Evolutionary conservation across 2,888 invertebrate genomes (phyloP).

Genomic region (Sepioteuthis lessoniana): DNA sequence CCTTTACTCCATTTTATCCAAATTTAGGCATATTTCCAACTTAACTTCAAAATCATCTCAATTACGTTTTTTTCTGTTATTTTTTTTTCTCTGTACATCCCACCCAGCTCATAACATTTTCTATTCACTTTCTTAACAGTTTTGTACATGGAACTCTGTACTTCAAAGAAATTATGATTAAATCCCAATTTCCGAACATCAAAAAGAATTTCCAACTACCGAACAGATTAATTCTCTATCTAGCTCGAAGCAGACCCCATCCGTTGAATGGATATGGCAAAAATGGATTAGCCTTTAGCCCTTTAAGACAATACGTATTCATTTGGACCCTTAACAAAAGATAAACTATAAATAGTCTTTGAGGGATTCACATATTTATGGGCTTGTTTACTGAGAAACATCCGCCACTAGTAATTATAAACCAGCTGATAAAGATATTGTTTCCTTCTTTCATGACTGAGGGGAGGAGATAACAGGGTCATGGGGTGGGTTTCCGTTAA

Average conservation of each 20-base stretch:
- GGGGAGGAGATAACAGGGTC: background rate
- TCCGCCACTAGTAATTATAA: background rate
- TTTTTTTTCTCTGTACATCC: background rate
- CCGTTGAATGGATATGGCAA: background rate
- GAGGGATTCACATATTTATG: background rate
- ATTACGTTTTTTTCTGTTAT: too few species aligned
- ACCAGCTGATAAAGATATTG: background rate
- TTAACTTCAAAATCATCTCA: too few species aligned
- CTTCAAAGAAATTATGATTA: constrained; percentile 2
- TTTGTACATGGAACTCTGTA: background rate
- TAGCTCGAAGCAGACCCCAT: background rate
- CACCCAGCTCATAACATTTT: background rate
- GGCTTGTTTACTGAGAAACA: background rate
- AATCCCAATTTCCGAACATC: constrained; percentile 13
- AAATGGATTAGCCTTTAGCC: constrained; percentile 15
- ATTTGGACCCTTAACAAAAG: background rate
- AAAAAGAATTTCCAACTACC: background rate
- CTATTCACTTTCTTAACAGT: background rate
- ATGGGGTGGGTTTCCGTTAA: background rate
- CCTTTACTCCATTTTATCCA: too few species aligned
- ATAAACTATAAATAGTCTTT: background rate
- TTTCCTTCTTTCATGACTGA: background rate
- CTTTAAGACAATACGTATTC: background rate
- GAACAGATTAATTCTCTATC: background rate
- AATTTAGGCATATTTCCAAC: too few species aligned